Conservation (phyloP, 2,113 vertebrate species). For the Siniperca chuatsi region DNA sequence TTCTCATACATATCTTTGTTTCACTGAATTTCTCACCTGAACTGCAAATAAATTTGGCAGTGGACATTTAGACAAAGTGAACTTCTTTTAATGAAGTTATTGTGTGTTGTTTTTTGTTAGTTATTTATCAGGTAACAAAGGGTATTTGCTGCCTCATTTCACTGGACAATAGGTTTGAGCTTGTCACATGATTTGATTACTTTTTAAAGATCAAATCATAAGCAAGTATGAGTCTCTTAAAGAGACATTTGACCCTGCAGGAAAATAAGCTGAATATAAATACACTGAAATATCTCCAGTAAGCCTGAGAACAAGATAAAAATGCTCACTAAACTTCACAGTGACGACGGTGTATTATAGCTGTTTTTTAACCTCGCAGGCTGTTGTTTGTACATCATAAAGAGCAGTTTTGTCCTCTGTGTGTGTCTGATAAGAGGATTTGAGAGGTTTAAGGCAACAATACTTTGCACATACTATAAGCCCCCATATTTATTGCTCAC, state of each 20-base stretch:
- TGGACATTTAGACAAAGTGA: not conserved
- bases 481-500: slow-evolving; percentile 33
- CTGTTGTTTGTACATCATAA: slow-evolving; percentile 59
- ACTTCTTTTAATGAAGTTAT: not conserved
- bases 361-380: slow-evolving; percentile 27
- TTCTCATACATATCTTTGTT: slow-evolving; percentile 5
- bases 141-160: not conserved
- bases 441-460: slow-evolving; percentile 56
- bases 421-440: slow-evolving; percentile 74
- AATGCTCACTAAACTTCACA: slow-evolving; percentile 31
- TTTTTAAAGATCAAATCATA: slow-evolving; percentile 36
- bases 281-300: slow-evolving; percentile 3
- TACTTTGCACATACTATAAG: slow-evolving; percentile 50
- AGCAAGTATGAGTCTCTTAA: not conserved
- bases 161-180: not conserved
- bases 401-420: slow-evolving; percentile 56
- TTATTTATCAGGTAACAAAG: not conserved
- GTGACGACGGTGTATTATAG: slow-evolving; percentile 2
- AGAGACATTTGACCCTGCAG: slow-evolving; percentile 21
- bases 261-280: slow-evolving; percentile 38
- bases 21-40: slow-evolving; percentile 3
- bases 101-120: not conserved
- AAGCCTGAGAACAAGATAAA: slow-evolving; percentile 43
- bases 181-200: slow-evolving; percentile 8
- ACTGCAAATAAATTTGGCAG: not conserved